phyloP scores from a whole-genome alignment of 2,113 vertebrate genomes.

The Hydropotes inermis region DNA sequence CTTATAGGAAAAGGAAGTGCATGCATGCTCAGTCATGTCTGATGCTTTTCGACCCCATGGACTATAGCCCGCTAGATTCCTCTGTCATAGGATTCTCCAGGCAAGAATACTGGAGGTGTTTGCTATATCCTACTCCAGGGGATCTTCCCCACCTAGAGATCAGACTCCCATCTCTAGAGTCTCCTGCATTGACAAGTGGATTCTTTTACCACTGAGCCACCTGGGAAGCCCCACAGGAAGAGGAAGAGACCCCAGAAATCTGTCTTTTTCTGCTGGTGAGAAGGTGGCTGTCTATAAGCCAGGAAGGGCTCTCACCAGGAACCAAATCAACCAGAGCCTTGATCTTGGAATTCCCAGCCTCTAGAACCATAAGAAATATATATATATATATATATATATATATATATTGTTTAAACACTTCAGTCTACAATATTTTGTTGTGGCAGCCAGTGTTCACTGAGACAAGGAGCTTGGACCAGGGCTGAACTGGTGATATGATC shows the following conservation, averaged over 20 bases:
- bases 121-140: background rate
- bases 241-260: background rate
- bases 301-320: background rate
- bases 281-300: background rate
- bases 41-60: background rate
- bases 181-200: background rate
- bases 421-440: background rate
- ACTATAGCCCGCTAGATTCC: background rate
- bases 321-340: fast-evolving
- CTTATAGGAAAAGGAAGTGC: background rate
- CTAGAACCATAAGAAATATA: background rate
- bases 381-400: no score
- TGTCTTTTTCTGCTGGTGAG: background rate
- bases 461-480: background rate
- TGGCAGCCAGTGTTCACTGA: background rate
- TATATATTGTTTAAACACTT: no score
- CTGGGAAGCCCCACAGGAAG: background rate
- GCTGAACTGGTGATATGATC: fast-evolving
- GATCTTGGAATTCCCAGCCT: background rate
- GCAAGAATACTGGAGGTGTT: background rate
- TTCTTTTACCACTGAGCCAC: background rate
- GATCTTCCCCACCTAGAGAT: background rate
- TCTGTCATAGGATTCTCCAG: background rate
- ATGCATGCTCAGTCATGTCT: background rate
- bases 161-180: background rate